phyloP scores from a whole-genome alignment of 2,113 vertebrate genomes.

The Meleagris gallopavo region DNA sequence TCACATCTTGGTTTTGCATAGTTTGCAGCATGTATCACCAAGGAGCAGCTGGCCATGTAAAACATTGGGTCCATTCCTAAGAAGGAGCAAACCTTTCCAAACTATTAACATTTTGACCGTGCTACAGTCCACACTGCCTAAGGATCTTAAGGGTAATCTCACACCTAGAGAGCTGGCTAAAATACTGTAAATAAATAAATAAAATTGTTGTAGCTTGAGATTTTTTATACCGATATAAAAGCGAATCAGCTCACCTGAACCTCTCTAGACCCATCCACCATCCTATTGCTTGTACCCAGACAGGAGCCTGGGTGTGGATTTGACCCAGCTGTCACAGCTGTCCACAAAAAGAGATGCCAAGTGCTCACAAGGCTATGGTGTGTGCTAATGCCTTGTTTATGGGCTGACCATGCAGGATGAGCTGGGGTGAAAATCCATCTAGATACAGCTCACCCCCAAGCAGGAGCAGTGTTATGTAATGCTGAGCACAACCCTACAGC shows the following conservation, averaged over 20 bases:
- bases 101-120: background rate
- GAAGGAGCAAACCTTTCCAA: background rate
- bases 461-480: background rate
- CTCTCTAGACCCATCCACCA: background rate
- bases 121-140: background rate
- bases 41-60: background rate
- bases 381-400: background rate
- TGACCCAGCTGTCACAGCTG: background rate
- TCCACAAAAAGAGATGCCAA: background rate
- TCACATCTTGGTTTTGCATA: background rate
- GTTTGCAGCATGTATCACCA: background rate
- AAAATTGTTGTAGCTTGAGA: background rate
- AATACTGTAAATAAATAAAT: no score
- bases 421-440: background rate
- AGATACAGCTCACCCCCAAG: background rate
- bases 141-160: background rate
- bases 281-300: background rate
- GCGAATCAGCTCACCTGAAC: background rate
- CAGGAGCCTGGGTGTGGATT: background rate
- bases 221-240: background rate
- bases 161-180: background rate
- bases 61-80: background rate
- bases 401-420: background rate
- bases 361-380: fast-evolving
- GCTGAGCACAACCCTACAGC: background rate